phyloP scores from a whole-genome alignment of 2,888 invertebrate species.

The Theretra japonica region DNA sequence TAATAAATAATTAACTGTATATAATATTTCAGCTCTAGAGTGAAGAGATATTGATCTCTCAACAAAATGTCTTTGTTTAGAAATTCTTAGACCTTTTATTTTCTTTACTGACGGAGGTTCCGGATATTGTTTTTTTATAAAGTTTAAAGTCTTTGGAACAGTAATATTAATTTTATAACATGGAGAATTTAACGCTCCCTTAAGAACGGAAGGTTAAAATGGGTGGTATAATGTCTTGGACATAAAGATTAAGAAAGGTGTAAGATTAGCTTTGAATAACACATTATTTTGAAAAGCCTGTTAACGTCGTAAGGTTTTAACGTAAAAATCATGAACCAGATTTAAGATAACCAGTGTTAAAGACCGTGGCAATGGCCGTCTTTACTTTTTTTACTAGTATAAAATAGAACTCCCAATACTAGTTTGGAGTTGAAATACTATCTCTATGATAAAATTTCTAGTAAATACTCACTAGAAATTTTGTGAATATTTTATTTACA shows the following conservation, averaged over 20 bases:
- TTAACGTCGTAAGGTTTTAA: not conserved
- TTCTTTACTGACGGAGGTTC: not conserved
- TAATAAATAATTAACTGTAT: too few species aligned
- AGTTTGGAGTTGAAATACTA: too few species aligned
- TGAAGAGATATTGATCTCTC: too few species aligned
- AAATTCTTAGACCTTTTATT: not conserved
- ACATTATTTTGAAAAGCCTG: conserved; percentile 9
- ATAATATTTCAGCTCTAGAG: too few species aligned
- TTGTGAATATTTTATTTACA: not conserved
- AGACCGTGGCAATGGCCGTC: not conserved
- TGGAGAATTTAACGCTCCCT: too few species aligned
- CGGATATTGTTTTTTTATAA: not conserved
- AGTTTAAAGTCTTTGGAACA: not conserved
- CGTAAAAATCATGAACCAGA: conserved; percentile 1
- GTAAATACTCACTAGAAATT: too few species aligned
- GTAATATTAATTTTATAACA: not conserved
- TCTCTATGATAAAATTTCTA: too few species aligned
- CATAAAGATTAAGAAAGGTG: not conserved
- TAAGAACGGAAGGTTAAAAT: not conserved
- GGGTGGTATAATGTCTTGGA: not conserved
- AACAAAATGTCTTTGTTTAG: too few species aligned
- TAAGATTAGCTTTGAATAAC: not conserved
- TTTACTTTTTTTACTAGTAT: not conserved
- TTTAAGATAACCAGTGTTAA: not conserved
- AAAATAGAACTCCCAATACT: not conserved